These are phyloP conservation scores for Paratrypauchen microcephalus DNA, from an alignment of 2,797 vertebrate genomes.

Conservation along the genomic window DNA sequence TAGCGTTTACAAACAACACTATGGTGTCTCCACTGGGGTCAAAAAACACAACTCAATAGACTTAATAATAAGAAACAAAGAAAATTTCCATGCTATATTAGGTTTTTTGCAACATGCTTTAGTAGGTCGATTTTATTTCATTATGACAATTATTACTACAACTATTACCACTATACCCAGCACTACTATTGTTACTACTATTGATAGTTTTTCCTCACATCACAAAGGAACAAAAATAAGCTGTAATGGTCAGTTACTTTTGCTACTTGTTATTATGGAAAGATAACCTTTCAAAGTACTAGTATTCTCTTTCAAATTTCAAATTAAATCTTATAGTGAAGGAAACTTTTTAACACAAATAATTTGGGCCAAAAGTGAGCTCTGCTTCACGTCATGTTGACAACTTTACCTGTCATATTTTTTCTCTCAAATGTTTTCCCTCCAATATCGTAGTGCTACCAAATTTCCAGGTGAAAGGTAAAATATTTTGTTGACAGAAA, in stretches of 20 bases:
- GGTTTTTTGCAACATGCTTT: no score
- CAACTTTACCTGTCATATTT: neutral
- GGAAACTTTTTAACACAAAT: no score
- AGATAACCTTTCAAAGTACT: no score
- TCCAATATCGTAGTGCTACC: neutral
- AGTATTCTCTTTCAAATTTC: no score
- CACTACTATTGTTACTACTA: neutral
- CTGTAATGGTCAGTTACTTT: no score
- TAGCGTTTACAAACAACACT: slow-evolving; percentile 15
- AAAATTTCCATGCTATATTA: neutral
- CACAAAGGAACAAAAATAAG: no score
- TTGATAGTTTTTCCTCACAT: neutral
- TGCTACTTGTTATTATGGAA: no score
- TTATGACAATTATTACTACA: neutral
- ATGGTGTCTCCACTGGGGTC: no score
- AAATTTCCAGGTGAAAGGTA: neutral
- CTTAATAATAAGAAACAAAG: neutral
- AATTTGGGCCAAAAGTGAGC: neutral
- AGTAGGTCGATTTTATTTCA: no score
- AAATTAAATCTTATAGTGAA: no score
- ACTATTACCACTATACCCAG: neutral
- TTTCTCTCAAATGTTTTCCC: neutral
- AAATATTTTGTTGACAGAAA: neutral
- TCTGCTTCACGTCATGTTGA: neutral
- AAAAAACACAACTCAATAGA: neutral